Evolutionary conservation across 2,113 vertebrate genomes (phyloP).

Genomic region (Lophura nycthemera): DNA sequence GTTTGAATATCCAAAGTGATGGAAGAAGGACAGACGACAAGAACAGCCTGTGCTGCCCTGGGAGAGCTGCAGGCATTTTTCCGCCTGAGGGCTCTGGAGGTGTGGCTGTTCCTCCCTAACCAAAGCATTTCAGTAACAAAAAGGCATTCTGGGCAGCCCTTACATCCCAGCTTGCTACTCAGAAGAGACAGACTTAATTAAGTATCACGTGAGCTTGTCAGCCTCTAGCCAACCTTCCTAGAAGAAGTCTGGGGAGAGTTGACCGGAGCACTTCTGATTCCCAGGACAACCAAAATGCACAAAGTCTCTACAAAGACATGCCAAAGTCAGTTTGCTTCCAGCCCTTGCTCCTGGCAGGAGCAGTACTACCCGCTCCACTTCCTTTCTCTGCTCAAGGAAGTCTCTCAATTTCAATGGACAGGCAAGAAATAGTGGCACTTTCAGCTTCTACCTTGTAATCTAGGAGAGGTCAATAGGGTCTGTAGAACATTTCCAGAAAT

Average conservation of each 20-base stretch:
- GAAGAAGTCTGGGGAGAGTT: background rate
- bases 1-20: background rate
- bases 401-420: background rate
- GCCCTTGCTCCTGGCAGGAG: background rate
- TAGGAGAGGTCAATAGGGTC: accelerated
- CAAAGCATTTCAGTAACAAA: background rate
- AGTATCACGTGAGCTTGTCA: background rate
- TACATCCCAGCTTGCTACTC: background rate
- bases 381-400: background rate
- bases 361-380: background rate
- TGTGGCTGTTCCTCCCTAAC: background rate
- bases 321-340: constrained; percentile 6
- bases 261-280: background rate
- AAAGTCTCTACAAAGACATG: background rate
- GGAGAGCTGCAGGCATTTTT: background rate
- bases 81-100: background rate
- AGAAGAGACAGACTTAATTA: background rate
- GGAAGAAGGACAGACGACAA: background rate
- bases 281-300: background rate
- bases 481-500: background rate
- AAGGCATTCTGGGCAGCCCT: background rate
- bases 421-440: background rate
- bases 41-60: background rate
- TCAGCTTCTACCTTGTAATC: background rate
- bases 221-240: background rate